phyloP scores from a whole-genome alignment of 1,140 invertebrate species.

The Drepana arcuata region DNA sequence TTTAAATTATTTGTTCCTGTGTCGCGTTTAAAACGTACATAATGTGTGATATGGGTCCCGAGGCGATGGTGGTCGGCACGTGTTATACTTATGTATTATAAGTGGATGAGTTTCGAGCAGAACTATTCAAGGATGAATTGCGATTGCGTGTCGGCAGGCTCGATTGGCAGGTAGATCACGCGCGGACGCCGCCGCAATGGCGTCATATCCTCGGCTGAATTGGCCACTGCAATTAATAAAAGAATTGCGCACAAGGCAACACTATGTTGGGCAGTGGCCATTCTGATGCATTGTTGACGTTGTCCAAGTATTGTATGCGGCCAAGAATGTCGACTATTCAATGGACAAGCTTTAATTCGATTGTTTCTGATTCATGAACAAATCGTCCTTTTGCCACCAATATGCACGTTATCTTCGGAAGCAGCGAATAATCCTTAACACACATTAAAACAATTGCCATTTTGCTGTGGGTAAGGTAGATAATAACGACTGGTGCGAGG shows the following conservation, averaged over 20 bases:
- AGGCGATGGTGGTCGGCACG: conserved; percentile 24
- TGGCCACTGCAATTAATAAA: conserved; percentile 66
- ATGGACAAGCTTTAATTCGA: background rate
- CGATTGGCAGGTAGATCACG: conserved; percentile 54
- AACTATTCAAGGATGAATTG: conserved; percentile 54
- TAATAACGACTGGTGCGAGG: too few relatives aligned
- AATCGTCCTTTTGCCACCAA: background rate
- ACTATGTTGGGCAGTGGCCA: conserved; percentile 48
- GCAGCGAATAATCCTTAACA: background rate
- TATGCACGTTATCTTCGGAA: too few relatives aligned
- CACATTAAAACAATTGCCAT: background rate
- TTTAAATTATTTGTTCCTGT: conserved; percentile 1
- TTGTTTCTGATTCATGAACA: background rate
- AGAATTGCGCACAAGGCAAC: conserved; percentile 48
- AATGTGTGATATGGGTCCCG: conserved; percentile 6
- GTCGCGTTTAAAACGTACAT: conserved; percentile 11
- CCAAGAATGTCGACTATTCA: background rate
- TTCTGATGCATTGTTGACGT: conserved; percentile 47
- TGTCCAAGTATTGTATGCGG: background rate
- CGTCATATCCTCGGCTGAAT: conserved; percentile 65
- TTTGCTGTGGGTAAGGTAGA: too few relatives aligned
- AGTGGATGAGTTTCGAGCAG: conserved; percentile 12
- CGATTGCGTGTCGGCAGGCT: conserved; percentile 40
- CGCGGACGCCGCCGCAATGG: conserved; percentile 38
- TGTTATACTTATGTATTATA: conserved; percentile 21